Base-by-base conservation (phyloP, 2,113 vertebrate species). In the Opisthocomus hoazin region DNA sequence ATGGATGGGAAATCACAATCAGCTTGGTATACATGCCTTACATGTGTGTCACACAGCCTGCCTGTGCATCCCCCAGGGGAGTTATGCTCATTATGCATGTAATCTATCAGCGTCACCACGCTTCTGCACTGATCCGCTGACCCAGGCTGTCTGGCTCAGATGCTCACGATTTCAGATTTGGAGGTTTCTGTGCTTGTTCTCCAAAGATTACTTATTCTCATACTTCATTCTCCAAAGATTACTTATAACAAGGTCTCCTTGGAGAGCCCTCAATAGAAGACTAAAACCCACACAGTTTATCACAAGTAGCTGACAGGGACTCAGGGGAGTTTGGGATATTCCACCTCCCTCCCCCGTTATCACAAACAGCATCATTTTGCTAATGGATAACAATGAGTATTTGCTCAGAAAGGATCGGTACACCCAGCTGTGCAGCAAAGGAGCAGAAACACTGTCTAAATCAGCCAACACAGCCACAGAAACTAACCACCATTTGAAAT, bases 381-480 rank as follows among this genome's bases (percentile, higher is more conserved):
- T 64, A 58, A 81, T 32, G 32, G 41, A 68, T 80, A 87, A 54
- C 48, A n/a, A 45, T 12, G 17, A 27, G 1, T 2, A 27, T 60
- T 84, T 88, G 41, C 14, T 78, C 57, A 57, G 23, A 87, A 75
- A 64, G 36, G 39, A 66, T 75, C n/a, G 19, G 51, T 61, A n/a
- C 39, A 32, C 17, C 45, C 30, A 50, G 48, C 53, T 19, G 9
- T 53, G 60, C 76, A 57, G 37, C 21, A 24, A 87, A 96, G 46
- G 36, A n/a, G 57, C 48, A 84, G 61, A 82, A 89, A 57, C 1
- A 4, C 41, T 87, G 6, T 45, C 86, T 87, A 34, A 94, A 89
- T 19, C 61, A 76, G 57, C 65, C 92, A 87, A 17, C 23, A 15
- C 7, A 26, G 77, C 92, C 94, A 93, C 94, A 95, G 70, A 75